A percentile compares a stretch with the other conserved stretches of the same genome.
Conservation (phyloP, 2,797 vertebrate species). For the Fratercula arctica region DNA sequence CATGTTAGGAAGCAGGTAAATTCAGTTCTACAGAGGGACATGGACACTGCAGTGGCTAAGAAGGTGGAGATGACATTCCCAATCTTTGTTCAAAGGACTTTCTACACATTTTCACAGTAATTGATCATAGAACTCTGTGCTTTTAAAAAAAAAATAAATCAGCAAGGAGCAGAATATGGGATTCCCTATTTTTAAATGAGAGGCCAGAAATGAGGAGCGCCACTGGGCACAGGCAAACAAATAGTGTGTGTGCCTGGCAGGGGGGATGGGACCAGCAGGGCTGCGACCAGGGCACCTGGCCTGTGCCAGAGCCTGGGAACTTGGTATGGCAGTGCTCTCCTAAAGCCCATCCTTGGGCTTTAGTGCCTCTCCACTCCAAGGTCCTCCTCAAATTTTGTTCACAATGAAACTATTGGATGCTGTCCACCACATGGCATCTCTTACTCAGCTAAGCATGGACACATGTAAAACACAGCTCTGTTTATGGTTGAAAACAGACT, state of each 20-base stretch:
- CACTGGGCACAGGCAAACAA: background rate
- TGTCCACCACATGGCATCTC: background rate
- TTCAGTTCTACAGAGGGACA: background rate
- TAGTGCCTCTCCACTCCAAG: too few species aligned
- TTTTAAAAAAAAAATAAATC: background rate
- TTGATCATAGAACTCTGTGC: accelerated
- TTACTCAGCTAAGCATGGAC: background rate
- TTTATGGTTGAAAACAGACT: background rate
- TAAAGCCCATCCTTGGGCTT: background rate
- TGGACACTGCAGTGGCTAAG: too few species aligned
- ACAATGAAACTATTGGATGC: background rate
- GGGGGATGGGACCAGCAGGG: too few species aligned
- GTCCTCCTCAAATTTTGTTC: background rate
- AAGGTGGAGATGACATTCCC: background rate
- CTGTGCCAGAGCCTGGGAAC: background rate
- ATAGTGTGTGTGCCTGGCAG: accelerated
- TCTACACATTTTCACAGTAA: background rate
- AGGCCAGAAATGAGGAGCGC: too few species aligned
- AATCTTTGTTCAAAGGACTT: background rate
- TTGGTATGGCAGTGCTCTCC: background rate
- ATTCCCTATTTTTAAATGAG: background rate
- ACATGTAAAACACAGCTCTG: accelerated
- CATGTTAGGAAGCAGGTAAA: background rate
- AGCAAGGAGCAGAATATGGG: too few species aligned
- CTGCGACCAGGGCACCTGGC: background rate